Percentiles rank a stretch among this genome's conserved stretches.
phyloP scores from a whole-genome alignment of 2,113 vertebrate genomes.

The Coptodon rendalli region DNA sequence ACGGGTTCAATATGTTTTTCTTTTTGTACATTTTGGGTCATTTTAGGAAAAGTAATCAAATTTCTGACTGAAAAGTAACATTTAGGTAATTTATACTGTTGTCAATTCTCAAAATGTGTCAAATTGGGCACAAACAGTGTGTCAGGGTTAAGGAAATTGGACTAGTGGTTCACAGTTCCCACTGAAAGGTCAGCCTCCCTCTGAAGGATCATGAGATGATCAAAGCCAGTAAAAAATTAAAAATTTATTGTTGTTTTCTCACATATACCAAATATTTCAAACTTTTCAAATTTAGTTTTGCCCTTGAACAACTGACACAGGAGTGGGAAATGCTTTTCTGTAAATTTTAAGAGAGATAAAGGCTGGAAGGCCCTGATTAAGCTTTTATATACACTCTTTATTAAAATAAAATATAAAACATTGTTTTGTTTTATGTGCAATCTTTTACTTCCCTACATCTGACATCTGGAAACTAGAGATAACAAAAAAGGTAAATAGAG shows the following conservation, averaged over 20 bases:
- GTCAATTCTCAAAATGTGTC: background rate
- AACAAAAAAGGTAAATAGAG: background rate
- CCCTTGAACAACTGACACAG: background rate
- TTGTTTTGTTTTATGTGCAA: background rate
- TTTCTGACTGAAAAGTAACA: background rate
- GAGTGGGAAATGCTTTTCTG: background rate
- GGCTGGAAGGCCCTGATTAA: background rate
- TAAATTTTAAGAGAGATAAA: background rate
- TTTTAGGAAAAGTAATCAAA: background rate
- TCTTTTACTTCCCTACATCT: accelerated
- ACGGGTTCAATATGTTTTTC: background rate
- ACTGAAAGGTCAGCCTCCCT: background rate
- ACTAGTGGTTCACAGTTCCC: background rate
- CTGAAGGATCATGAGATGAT: background rate
- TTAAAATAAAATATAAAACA: background rate
- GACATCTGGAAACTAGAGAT: background rate
- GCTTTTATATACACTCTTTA: background rate
- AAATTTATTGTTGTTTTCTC: background rate
- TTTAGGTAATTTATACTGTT: background rate
- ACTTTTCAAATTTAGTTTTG: background rate
- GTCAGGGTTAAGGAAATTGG: background rate
- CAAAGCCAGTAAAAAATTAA: background rate
- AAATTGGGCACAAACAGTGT: background rate
- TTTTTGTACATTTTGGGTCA: background rate
- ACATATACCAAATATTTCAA: background rate